Percentiles rank a stretch among this genome's conserved stretches.
Evolutionary conservation across 2,888 invertebrate genomes (phyloP).

Genomic region (Melieria crassipennis): DNA sequence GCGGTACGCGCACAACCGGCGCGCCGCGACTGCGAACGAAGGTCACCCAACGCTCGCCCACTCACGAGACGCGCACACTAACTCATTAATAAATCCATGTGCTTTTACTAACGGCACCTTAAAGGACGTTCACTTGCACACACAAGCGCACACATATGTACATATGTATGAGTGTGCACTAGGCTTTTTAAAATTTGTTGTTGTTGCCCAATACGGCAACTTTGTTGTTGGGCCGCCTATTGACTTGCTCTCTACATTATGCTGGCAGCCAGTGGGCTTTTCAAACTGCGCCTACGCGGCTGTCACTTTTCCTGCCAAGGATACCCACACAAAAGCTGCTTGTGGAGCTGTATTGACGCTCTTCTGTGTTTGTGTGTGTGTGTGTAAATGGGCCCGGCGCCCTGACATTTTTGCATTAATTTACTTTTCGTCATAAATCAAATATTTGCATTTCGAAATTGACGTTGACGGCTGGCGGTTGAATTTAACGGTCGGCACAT

Average conservation of each 20-base stretch:
- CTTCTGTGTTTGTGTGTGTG: background rate
- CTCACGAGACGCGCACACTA: too few species aligned
- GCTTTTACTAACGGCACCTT: too few species aligned
- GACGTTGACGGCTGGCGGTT: slow-evolving; percentile 58
- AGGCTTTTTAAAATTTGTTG: too few species aligned
- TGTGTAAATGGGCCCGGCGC: background rate
- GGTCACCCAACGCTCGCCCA: too few species aligned
- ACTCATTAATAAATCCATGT: too few species aligned
- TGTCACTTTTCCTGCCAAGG: background rate
- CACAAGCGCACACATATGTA: background rate
- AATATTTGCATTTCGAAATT: slow-evolving; percentile 64
- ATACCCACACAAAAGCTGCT: background rate
- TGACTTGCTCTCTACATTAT: too few species aligned
- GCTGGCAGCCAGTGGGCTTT: too few species aligned
- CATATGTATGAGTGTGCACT: background rate
- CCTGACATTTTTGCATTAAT: slow-evolving; percentile 51
- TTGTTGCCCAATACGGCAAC: too few species aligned
- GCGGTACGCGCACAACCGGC: too few species aligned
- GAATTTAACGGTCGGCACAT: slow-evolving; percentile 44
- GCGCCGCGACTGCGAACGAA: too few species aligned
- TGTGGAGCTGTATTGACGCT: background rate
- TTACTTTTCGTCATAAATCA: slow-evolving; percentile 58
- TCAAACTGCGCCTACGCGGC: too few species aligned
- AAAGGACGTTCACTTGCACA: background rate
- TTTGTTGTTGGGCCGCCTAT: too few species aligned